Conservation (phyloP, 2,888 invertebrate genomes). For the Tolmerus cingulatus region DNA sequence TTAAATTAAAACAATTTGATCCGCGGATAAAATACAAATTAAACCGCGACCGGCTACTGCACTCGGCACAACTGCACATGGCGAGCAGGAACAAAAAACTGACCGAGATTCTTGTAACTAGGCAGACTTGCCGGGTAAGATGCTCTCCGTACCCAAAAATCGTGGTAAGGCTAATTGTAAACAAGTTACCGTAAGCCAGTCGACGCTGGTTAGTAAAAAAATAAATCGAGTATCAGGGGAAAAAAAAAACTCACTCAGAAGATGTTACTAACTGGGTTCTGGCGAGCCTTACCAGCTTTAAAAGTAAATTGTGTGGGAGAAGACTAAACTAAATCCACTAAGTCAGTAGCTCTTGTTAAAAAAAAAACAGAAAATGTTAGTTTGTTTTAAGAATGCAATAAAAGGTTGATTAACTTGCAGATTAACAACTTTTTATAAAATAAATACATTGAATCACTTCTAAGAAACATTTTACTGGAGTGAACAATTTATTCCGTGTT, state of each 20-base stretch:
- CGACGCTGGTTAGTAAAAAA: not conserved
- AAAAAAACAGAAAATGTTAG: no score
- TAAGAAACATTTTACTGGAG: no score
- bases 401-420: no score
- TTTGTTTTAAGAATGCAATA: no score
- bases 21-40: not conserved
- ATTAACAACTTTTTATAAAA: no score
- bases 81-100: no score
- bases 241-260: not conserved
- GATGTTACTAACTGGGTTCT: not conserved
- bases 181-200: not conserved
- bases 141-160: not conserved
- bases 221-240: no score
- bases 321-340: no score
- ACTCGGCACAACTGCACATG: no score
- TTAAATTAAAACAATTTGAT: not conserved
- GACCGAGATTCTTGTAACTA: not conserved
- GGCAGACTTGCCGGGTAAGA: not conserved
- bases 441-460: no score
- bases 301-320: not conserved
- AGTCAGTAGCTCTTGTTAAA: no score
- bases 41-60: not conserved
- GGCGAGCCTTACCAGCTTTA: not conserved
- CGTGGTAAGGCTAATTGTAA: not conserved
- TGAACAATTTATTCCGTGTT: no score